Conservation (phyloP, 2,888 invertebrate species). For the Xanthia togata region DNA sequence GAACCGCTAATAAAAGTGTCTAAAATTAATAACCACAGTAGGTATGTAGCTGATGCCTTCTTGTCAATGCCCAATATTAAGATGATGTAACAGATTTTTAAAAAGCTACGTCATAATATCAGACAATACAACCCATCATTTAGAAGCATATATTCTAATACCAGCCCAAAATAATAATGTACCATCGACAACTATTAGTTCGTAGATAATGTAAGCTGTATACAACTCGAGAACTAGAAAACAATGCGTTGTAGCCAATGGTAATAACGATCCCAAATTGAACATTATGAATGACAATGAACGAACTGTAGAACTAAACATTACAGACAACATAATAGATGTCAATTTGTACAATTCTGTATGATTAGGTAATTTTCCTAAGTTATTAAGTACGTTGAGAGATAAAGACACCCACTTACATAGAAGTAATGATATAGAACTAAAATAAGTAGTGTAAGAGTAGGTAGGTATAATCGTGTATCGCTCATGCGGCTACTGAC, state of each 20-base stretch:
- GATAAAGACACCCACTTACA: conserved; percentile 23
- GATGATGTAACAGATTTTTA: not conserved
- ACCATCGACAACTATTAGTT: conserved; percentile 3
- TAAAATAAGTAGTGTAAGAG: not conserved
- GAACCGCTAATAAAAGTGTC: not conserved
- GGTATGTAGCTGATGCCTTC: no score
- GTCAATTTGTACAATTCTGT: conserved; percentile 38
- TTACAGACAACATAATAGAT: conserved; percentile 25
- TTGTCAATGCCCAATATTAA: not conserved
- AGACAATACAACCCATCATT: conserved; percentile 4
- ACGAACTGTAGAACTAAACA: conserved; percentile 3
- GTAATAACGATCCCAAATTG: conserved; percentile 34
- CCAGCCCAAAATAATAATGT: conserved; percentile 12
- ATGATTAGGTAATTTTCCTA: conserved; percentile 27
- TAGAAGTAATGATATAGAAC: conserved; percentile 11
- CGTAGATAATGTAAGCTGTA: not conserved
- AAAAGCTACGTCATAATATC: not conserved
- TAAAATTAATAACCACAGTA: not conserved
- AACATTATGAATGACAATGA: conserved; percentile 30
- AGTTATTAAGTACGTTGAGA: conserved; percentile 20
- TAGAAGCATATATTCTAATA: not conserved
- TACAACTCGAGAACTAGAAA: conserved; percentile 11
- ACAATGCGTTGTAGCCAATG: conserved; percentile 16
- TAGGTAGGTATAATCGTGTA: not conserved
- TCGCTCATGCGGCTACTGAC: not conserved